These are phyloP conservation scores for Galleria mellonella DNA, from an alignment of 1,140 invertebrate genomes.

Conservation along the genomic window DNA sequence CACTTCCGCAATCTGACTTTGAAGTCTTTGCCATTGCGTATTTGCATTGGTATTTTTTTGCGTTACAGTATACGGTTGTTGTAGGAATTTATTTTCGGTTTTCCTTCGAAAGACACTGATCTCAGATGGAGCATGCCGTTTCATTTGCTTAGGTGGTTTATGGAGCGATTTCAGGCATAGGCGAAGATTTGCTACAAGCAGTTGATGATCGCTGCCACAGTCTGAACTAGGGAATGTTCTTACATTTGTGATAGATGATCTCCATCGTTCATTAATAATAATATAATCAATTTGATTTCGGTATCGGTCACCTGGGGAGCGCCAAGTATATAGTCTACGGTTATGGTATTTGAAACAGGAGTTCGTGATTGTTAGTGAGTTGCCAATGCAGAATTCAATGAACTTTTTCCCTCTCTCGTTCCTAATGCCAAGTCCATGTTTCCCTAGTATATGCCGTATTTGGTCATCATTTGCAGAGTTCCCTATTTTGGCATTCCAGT, in stretches of 20 bases:
- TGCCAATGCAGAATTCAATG: constrained; percentile 15
- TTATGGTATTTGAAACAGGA: constrained; percentile 12
- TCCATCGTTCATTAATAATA: constrained; percentile 6
- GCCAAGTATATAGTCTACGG: neutral
- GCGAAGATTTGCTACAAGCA: constrained; percentile 1
- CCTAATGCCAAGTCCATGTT: constrained; percentile 9
- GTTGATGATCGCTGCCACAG: constrained; percentile 7
- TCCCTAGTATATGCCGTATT: constrained; percentile 2
- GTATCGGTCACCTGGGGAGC: neutral
- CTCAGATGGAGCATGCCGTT: too few relatives aligned
- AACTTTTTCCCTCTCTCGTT: constrained; percentile 14
- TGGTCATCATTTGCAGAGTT: neutral
- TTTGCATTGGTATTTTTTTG: too few relatives aligned
- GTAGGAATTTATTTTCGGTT: too few relatives aligned
- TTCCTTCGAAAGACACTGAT: too few relatives aligned
- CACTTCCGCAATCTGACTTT: too few relatives aligned
- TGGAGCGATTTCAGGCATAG: neutral
- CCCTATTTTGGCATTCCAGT: constrained; percentile 11
- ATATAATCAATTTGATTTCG: constrained; percentile 11
- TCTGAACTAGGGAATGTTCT: constrained; percentile 11
- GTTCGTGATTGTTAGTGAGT: constrained; percentile 13
- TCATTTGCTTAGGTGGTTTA: too few relatives aligned
- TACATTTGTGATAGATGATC: constrained; percentile 6
- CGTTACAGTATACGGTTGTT: too few relatives aligned
- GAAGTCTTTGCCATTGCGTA: too few relatives aligned